Evolutionary conservation across 2,888 invertebrate species (phyloP).

Genomic region (Platycheirus rosarum): DNA sequence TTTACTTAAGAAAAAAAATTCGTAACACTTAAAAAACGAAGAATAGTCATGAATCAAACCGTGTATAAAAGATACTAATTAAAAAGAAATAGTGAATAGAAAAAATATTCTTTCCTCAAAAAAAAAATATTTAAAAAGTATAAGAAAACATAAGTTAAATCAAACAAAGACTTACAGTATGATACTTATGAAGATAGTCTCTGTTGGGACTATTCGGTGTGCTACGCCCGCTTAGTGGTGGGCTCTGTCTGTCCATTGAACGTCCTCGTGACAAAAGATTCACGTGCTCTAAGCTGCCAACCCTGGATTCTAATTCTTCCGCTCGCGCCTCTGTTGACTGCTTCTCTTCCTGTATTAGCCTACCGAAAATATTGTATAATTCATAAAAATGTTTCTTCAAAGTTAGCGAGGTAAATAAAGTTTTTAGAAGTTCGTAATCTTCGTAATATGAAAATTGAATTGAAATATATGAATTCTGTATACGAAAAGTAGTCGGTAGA

Average conservation of each 20-base stretch:
- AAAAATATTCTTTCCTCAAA: slow-evolving; percentile 16
- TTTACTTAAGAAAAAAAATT: slow-evolving; percentile 22
- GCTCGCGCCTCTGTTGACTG: slow-evolving; percentile 98
- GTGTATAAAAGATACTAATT: no score
- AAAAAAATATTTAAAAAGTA: slow-evolving; percentile 27
- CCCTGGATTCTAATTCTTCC: slow-evolving; percentile 97
- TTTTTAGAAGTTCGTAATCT: no score
- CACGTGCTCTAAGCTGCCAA: slow-evolving; percentile 97
- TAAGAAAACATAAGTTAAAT: not conserved
- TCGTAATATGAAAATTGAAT: no score
- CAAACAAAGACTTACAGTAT: slow-evolving; percentile 89
- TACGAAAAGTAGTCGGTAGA: no score
- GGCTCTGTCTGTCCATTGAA: slow-evolving; percentile 88
- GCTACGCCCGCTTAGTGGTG: slow-evolving; percentile 94
- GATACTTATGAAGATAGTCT: slow-evolving; percentile 96
- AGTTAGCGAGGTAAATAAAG: no score
- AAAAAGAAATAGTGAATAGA: slow-evolving; percentile 29
- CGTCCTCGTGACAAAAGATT: slow-evolving; percentile 90
- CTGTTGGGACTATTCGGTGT: slow-evolving; percentile 93
- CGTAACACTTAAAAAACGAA: slow-evolving; percentile 26
- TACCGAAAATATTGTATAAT: slow-evolving; percentile 36
- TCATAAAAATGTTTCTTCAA: no score
- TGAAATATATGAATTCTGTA: no score
- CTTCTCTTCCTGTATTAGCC: slow-evolving; percentile 95
- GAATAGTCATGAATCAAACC: slow-evolving; percentile 39